Base-by-base conservation (phyloP, 2,797 vertebrate genomes). In the Taenioides sp. region DNA sequence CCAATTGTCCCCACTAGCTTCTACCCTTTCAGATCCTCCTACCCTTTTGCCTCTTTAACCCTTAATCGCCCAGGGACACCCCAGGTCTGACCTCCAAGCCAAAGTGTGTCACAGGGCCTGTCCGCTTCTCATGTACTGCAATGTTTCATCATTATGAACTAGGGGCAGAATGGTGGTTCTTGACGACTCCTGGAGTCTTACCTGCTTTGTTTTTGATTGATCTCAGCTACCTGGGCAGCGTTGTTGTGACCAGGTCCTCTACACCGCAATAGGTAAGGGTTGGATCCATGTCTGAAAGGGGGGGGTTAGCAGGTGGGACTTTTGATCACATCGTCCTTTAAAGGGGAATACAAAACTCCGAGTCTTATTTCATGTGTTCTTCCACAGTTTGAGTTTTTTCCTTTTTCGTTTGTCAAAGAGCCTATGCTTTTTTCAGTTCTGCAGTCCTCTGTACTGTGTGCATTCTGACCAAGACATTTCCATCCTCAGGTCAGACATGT, bases 221-320 rank as follows among this genome's bases (percentile, higher is more conserved):
- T 98, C 97, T 99, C 97, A 99, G 97, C 97, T 99, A 98, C 98
- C 97, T 98, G 96, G 97, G 97, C 97, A 98, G 96, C 98, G 96
- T 98, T 97, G 96, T 97, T 97, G 96, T 98, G 97, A 97, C 97
- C 97, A 96, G 96, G 95, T 95, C 96, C 95, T 96, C 97, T 94
- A 96, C 97, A 95, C 94, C 96, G 93, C 97, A 98, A 99, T 99
- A 99, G 97, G 97, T 99, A 99, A 99, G 97, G 97, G 97, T 94
- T 95, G 95, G 93, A 96, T 96, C 96, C 96, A 96, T 96, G 97
- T 96, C 94, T 94, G 96, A 95, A 95, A 95, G 95, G 95, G 95
- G 93, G 95, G 95, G 95, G 87, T 94, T 95, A 95, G 93, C 94
- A 95, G 96, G 95, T 95, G 94, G 97, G 96, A 95, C 95, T 96